Evolutionary conservation across 2,113 vertebrate species (phyloP), one percentile per base, ranked within the genome.

Genomic region (Pomatorhinus ruficollis): DNA sequence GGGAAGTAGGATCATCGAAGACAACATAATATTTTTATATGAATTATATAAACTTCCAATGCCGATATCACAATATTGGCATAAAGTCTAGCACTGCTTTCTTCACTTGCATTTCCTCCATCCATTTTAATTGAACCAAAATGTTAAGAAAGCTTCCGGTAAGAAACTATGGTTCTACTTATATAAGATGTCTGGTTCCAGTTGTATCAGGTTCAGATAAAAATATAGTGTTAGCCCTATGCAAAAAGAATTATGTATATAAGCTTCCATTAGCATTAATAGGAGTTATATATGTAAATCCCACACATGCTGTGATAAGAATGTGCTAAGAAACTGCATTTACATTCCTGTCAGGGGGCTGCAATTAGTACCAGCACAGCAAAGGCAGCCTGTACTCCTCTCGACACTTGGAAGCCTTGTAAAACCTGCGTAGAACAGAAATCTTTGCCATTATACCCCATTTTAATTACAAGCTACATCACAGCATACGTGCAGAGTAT

Each of bases 241-340:
- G 56, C 56, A 83, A 69, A 92, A 57, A 90, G 52, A 90, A 78
- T 81, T 81, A 78, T 90, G 87, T 75, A 87, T 87, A 39, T 61
- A 90, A 82, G 89, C 87, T 95, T 4, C 84, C 82, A 96, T 91
- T 96, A 96, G 78, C 91, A 96, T 97, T 96, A 95, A 95, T 94
- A 90, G 87, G 89, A 97, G 96, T 92, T 97, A 95, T 81, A 52
- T 94, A 92, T 90, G 91, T 88, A 96, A 96, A 96, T 96, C 91
- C 93, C 95, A 94, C 93, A 95, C 90, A 95, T 50, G 84, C 91
- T 89, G 96, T 87, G 93, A 94, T 95, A 85, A 88, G 79, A 88
- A 94, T 76, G 87, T 94, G 93, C 84, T 94, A 91, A 90, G 90
- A 84, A 95, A 93, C 78, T 66, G 54, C 91, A 95, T 96, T 95